These are phyloP conservation scores for Mionectes olivaceus DNA, from an alignment of 2,797 vertebrate genomes.

Conservation along the genomic window DNA sequence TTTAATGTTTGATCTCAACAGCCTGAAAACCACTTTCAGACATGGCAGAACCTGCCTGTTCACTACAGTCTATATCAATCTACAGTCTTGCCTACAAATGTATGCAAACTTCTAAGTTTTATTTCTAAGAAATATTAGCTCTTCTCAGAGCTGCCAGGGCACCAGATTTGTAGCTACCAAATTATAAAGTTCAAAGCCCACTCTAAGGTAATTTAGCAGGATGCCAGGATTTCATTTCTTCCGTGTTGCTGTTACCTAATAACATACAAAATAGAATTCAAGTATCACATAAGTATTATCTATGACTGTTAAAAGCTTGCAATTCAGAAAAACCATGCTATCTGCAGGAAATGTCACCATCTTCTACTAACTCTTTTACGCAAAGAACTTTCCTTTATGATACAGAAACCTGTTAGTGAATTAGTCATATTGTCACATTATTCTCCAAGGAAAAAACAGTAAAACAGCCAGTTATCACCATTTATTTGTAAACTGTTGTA, in stretches of 20 bases:
- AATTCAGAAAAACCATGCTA: neutral
- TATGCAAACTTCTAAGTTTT: neutral
- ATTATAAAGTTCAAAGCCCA: neutral
- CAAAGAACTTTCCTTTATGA: neutral
- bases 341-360: neutral
- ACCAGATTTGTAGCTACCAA: slow-evolving; percentile 6
- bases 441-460: neutral
- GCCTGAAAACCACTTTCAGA: slow-evolving; percentile 16
- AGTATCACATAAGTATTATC: neutral
- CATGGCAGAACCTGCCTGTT: neutral
- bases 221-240: neutral
- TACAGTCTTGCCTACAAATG: slow-evolving; percentile 31
- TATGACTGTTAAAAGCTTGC: neutral
- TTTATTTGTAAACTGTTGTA: neutral
- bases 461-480: neutral
- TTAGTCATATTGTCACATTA: neutral
- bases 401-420: neutral
- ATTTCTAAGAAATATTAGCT: neutral
- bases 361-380: neutral
- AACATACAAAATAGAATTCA: neutral
- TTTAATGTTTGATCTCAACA: slow-evolving; percentile 7
- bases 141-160: neutral
- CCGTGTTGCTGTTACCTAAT: neutral
- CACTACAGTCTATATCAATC: neutral
- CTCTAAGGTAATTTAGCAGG: neutral